Base-by-base conservation (phyloP, 1,140 invertebrate genomes). In the Pseudomyrmex gracilis region DNA sequence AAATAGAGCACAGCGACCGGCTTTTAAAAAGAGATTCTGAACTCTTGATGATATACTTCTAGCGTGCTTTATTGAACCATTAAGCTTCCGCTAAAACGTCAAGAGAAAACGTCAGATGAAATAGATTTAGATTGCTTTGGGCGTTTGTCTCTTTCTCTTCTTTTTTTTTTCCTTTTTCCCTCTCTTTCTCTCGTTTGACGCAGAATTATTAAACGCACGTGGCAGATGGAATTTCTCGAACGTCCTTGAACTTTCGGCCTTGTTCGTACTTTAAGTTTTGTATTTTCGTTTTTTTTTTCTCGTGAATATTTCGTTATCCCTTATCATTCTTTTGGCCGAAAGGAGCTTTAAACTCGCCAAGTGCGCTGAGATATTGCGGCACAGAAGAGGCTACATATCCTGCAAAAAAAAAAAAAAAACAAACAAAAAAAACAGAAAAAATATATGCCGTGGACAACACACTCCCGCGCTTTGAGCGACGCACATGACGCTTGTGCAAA, bases 131-230 rank as follows among this genome's bases (percentile, higher is more conserved):
- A 43, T 61, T 13, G 55, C 45, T 63, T 61, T 49, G 20, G 43
- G 68, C n/a, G 12, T 51, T 51, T 51, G 34, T 13, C 49, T 51
- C 49, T 53, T 49, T 10, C 49, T 70, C 67, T 24, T 5, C 47
- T 34, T 0, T 51, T 51, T 51, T 34, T 13, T 4, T 51, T 9
- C 20, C 66, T 7, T 20, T 70, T 49, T 24, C 15, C 45, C 63
- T 24, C 13, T 66, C 15, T 15, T 15, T 63, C 20, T 64, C 20
- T 20, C 58, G 12, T 64, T 55, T 47, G 58, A 55, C 0, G 9
- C 13, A 47, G 61, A 83, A 83, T 83, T 73, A 85, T 83, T 76
- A 73, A 85, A 13, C 63, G 9, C 51, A n/a, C 10, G 77, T 73
- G 70, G 55, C 67, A 83, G n/a, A 17, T 55, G 34, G 17, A 34